A percentile compares a stretch with the other conserved stretches of the same genome.
Conservation (phyloP, 2,888 invertebrate species). For the Ceramica pisi region DNA sequence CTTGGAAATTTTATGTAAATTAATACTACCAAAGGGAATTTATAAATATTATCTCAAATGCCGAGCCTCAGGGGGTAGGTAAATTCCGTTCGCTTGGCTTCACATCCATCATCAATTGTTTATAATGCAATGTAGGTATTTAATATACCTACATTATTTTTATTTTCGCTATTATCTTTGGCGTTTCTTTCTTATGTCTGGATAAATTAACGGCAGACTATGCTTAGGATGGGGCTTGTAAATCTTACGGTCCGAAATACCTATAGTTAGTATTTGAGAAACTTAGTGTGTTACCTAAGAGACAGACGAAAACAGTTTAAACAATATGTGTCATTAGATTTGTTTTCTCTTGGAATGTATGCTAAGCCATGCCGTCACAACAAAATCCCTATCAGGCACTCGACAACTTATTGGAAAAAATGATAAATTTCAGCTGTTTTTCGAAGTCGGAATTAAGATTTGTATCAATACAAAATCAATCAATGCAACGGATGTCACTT, state of each 20-base stretch:
- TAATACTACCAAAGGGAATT: slow-evolving; percentile 33
- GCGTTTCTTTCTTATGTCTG: slow-evolving; percentile 1
- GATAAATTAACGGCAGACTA: slow-evolving; percentile 3
- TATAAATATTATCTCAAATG: slow-evolving; percentile 39
- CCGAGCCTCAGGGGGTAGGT: slow-evolving; percentile 13
- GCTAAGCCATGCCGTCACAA: not conserved
- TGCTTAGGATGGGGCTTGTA: not conserved
- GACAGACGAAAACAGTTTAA: not conserved
- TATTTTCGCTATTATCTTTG: slow-evolving; percentile 17
- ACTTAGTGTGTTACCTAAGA: not conserved
- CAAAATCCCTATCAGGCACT: not conserved
- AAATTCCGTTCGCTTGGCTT: slow-evolving; percentile 9
- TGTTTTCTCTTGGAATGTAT: not conserved
- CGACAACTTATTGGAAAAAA: not conserved
- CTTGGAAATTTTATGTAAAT: slow-evolving; percentile 35
- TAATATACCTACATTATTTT: slow-evolving; percentile 26
- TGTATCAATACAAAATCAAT: slow-evolving; percentile 4
- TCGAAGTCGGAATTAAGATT: not conserved
- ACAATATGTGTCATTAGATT: not conserved
- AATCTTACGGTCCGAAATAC: not conserved
- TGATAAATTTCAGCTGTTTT: not conserved
- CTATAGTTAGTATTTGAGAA: not conserved
- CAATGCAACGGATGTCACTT: not conserved
- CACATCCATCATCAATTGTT: slow-evolving; percentile 37
- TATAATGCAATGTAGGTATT: slow-evolving; percentile 28